These are phyloP conservation scores for Mormyrus hasselquistii DNA, from an alignment of 2,797 vertebrate genomes.

Conservation along the genomic window DNA sequence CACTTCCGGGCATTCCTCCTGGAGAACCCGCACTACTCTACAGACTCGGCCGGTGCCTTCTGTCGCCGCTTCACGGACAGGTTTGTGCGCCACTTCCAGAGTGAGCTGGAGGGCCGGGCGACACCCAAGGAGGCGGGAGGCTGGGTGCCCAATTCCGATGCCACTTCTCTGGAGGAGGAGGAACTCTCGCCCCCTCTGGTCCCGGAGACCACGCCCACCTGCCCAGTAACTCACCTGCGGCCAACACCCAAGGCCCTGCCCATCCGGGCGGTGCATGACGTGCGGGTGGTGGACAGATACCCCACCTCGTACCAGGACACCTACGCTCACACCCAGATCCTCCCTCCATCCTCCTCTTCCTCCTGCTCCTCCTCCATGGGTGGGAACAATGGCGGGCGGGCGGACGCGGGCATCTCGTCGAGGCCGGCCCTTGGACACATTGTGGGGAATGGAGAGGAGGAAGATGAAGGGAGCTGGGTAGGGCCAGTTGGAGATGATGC, in stretches of 20 bases:
- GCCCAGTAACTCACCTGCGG: constrained; percentile 22
- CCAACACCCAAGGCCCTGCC: constrained; percentile 41
- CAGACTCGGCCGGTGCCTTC: constrained; percentile 73
- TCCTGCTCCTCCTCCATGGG: constrained; percentile 68
- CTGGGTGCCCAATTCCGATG: constrained; percentile 65
- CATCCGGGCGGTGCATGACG: constrained; percentile 44
- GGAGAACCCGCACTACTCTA: constrained; percentile 77
- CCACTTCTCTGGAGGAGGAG: constrained; percentile 67
- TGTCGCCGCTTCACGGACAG: constrained; percentile 80
- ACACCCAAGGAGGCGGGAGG: constrained; percentile 47
- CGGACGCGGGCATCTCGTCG: constrained; percentile 40
- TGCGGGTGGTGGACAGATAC: constrained; percentile 40
- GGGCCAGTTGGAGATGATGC: constrained; percentile 50
- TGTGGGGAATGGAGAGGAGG: constrained; percentile 48
- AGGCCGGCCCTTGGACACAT: constrained; percentile 30
- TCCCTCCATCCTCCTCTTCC: constrained; percentile 63
- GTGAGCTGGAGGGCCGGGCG: constrained; percentile 64
- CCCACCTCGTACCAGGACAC: constrained; percentile 53
- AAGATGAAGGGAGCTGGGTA: constrained; percentile 56
- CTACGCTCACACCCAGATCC: constrained; percentile 53
- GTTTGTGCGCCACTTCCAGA: constrained; percentile 79
- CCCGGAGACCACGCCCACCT: constrained; percentile 23
- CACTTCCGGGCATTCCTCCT: constrained; percentile 77
- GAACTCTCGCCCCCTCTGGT: constrained; percentile 54
- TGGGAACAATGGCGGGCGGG: constrained; percentile 57